Evolutionary conservation across 2,888 invertebrate genomes (phyloP).

Genomic region (Lithophane ornitopus): DNA sequence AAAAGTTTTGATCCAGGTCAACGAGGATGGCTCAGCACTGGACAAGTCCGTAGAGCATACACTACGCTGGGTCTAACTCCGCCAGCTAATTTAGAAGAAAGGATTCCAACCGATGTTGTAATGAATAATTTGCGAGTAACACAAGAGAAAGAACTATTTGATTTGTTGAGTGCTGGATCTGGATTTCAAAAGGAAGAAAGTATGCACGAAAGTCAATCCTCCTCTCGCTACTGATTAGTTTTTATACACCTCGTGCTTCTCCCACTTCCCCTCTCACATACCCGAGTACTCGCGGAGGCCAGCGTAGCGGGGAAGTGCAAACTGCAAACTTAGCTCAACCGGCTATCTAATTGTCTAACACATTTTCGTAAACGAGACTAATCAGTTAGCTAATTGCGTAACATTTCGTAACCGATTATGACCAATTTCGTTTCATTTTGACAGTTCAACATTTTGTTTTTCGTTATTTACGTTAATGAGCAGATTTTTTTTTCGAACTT

Average conservation of each 20-base stretch:
- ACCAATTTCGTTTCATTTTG: too few species aligned
- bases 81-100: constrained; percentile 71
- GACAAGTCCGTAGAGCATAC: constrained; percentile 82
- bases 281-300: too few species aligned
- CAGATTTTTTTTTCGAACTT: too few species aligned
- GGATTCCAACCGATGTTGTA: constrained; percentile 72
- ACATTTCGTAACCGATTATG: too few species aligned
- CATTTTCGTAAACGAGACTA: too few species aligned
- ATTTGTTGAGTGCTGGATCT: constrained; percentile 67
- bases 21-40: constrained; percentile 83
- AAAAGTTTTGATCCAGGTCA: constrained; percentile 87
- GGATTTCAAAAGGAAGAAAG: constrained; percentile 13
- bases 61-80: constrained; percentile 78
- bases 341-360: too few species aligned
- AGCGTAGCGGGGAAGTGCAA: too few species aligned
- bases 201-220: not conserved
- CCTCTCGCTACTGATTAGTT: not conserved
- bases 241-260: not conserved
- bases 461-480: too few species aligned
- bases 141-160: constrained; percentile 79
- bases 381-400: too few species aligned
- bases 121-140: constrained; percentile 70
- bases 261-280: too few species aligned
- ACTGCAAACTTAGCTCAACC: too few species aligned
- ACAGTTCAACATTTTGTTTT: too few species aligned